phyloP scores from a whole-genome alignment of 1,140 invertebrate genomes.

The Drosophila sulfurigaster region DNA sequence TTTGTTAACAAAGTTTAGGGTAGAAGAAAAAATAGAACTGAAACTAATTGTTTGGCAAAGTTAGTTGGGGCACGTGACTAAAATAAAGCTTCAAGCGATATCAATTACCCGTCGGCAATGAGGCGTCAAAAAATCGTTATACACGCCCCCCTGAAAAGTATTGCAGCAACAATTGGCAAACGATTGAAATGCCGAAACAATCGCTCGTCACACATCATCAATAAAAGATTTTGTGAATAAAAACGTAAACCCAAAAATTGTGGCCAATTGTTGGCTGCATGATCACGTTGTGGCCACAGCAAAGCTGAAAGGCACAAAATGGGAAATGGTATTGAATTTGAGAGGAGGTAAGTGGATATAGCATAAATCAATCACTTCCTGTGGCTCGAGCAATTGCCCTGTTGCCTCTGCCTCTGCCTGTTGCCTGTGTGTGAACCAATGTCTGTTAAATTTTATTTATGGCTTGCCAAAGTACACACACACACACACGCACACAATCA shows the following conservation, averaged over 20 bases:
- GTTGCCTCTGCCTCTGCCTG: conserved; percentile 22
- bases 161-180: conserved; percentile 36
- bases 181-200: conserved; percentile 42
- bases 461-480: conserved; percentile 30
- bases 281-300: conserved; percentile 29
- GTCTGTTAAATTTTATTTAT: conserved; percentile 72
- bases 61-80: conserved; percentile 73
- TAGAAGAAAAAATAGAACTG: conserved; percentile 22
- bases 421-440: conserved; percentile 22
- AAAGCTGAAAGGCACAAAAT: not conserved
- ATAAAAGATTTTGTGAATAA: conserved; percentile 71
- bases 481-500: conserved; percentile 1
- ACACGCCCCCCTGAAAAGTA: conserved; percentile 12
- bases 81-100: conserved; percentile 60
- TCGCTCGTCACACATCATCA: conserved; percentile 76
- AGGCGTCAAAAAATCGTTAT: conserved; percentile 62
- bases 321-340: not conserved
- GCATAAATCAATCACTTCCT: conserved; percentile 82
- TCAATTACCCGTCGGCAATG: conserved; percentile 72
- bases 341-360: not conserved
- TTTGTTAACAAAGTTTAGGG: conserved; percentile 54
- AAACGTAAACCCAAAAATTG: conserved; percentile 63
- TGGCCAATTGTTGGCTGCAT: conserved; percentile 55
- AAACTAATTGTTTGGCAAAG: conserved; percentile 79
- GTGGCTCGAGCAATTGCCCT: conserved; percentile 63